Evolutionary conservation across 2,888 invertebrate species (phyloP), one percentile per base, ranked within the genome.

Genomic region (Stenurella melanura): DNA sequence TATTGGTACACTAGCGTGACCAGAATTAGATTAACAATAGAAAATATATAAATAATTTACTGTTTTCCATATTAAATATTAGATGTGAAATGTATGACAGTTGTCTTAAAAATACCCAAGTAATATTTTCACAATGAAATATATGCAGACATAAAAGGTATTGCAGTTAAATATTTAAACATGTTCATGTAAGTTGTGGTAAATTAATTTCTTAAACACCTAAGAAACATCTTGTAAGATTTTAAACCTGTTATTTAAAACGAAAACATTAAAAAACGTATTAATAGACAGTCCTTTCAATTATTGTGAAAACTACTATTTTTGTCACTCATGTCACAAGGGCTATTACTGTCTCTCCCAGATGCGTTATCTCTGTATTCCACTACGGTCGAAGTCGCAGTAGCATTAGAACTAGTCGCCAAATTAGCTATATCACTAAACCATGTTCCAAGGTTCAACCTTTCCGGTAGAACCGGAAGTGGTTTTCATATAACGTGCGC

Each of bases 401-500:
- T 85, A 64, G 82, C 87, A 19, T 70, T 76, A 75, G 87, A 87
- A 76, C 88, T 89, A 18, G 87, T 90, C 72, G 86, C 90, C 82
- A 89, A 85, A 81, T 87, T 89, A 75, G 90, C 88, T 76, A 89
- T 89, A 83, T 89, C 89, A 82, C 87, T 89, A 88, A 87, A 87
- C 89, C 89, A 89, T 84, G 88, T 85, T 86, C 90, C 90, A 87
- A 91, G 91, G 91, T 91, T 91, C 91, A 91, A 90, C 91, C 93
- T 90, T 87, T 94, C 93, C 86, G 94, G 94, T 91, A 95, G 95
- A 92, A 93, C 93, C 93, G 95, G 93, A 88, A 95, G 94, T 91
- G 95, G 95, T 92, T 94, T 95, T 95, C 95, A 95, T 93, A 95
- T 95, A 89, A 95, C 94, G 88, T 95, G 95, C 77, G 93, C 88